Evolutionary conservation across 53 echinoderm and acorn worm species (phyloP).

Genomic region (Apostichopus leukothele): DNA sequence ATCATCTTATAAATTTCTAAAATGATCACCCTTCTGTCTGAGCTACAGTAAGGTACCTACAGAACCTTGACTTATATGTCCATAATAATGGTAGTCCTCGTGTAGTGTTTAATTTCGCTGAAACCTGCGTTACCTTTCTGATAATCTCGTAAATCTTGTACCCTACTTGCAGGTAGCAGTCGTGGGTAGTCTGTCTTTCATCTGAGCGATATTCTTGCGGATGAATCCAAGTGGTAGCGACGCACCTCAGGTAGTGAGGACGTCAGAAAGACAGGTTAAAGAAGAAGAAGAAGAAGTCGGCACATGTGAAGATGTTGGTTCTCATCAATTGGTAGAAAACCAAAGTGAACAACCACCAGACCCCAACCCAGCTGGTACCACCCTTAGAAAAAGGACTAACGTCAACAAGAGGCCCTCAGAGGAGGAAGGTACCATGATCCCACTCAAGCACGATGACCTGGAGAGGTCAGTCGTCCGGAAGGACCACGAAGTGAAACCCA

Average conservation of each 20-base stretch:
- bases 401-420: neutral
- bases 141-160: too few species aligned
- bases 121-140: too few species aligned
- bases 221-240: constrained; percentile 27
- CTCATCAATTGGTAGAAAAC: neutral
- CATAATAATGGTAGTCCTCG: too few species aligned
- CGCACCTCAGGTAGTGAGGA: constrained; percentile 28
- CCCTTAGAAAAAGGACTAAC: constrained; percentile 14
- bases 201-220: neutral
- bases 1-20: too few species aligned
- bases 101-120: too few species aligned
- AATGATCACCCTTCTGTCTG: too few species aligned
- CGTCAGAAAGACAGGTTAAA: neutral
- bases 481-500: neutral
- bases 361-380: neutral
- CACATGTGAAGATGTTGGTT: neutral
- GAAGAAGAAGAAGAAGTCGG: neutral
- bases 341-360: neutral
- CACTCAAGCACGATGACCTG: constrained; percentile 14
- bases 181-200: neutral
- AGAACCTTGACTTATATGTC: too few species aligned
- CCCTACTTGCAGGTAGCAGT: too few species aligned
- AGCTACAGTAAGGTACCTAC: too few species aligned
- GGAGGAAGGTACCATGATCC: neutral
- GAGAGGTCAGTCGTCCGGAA: constrained; percentile 12